Conservation (phyloP, 2,888 invertebrate species). For the Criorhina ranunculi region DNA sequence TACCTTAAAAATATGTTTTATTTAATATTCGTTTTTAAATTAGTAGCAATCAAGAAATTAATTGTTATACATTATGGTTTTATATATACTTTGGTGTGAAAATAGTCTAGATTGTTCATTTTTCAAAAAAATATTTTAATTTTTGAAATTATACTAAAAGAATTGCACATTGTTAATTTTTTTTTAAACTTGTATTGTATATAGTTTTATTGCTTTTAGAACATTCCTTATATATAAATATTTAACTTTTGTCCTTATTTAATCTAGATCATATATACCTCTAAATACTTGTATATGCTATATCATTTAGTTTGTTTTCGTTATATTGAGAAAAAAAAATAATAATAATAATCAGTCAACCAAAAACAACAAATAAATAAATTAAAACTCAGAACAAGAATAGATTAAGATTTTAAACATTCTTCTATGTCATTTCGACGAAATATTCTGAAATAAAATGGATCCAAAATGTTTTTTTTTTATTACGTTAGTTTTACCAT, state of each 20-base stretch:
- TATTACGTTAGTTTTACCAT: conserved; percentile 64
- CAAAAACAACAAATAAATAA: conserved; percentile 1
- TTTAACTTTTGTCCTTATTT: conserved; percentile 74
- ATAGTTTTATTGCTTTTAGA: conserved; percentile 83
- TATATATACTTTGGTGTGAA: conserved; percentile 49
- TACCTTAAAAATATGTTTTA: neutral
- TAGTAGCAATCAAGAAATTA: conserved; percentile 31
- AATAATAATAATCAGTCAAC: conserved; percentile 64
- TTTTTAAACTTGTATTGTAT: conserved; percentile 68
- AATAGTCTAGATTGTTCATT: conserved; percentile 65
- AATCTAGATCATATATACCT: conserved; percentile 59
- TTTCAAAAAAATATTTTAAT: conserved; percentile 35
- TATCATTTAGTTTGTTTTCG: conserved; percentile 67
- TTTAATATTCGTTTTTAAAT: conserved; percentile 15
- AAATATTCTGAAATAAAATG: conserved; percentile 60
- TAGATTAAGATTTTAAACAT: conserved; percentile 53
- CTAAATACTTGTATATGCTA: conserved; percentile 60
- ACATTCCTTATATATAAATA: conserved; percentile 83
- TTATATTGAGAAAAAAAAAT: conserved; percentile 54
- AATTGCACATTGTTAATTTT: conserved; percentile 70
- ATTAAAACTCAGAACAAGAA: conserved; percentile 50
- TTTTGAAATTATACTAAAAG: conserved; percentile 66
- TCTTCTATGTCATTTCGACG: conserved; percentile 53
- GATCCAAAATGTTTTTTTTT: conserved; percentile 60
- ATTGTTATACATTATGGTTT: conserved; percentile 11